Percentiles rank a stretch among this genome's conserved stretches.
Evolutionary conservation across 2,888 invertebrate species (phyloP).

Genomic region (Automeris io): DNA sequence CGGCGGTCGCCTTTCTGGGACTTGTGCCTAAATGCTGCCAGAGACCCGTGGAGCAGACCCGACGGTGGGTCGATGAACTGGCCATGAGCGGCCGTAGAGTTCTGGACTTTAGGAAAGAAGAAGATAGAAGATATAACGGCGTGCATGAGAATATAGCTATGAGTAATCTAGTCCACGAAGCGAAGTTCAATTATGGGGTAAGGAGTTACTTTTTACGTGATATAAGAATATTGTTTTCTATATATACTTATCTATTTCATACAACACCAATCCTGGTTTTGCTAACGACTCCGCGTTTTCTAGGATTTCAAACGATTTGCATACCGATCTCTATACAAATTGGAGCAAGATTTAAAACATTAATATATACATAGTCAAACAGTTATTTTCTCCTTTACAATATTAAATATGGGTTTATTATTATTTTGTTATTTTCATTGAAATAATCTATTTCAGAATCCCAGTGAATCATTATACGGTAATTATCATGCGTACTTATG

Average conservation of each 20-base stretch:
- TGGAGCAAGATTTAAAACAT: no score
- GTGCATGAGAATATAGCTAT: conserved; percentile 58
- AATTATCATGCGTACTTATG: conserved; percentile 92
- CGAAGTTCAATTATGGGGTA: conserved; percentile 64
- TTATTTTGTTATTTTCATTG: no score
- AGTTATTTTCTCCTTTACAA: no score
- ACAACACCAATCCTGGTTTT: no score
- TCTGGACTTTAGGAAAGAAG: conserved; percentile 44
- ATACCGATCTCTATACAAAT: no score
- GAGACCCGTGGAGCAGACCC: conserved; percentile 49
- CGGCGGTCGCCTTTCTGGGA: conserved; percentile 52
- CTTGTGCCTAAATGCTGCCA: conserved; percentile 80
- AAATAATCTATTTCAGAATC: conserved; percentile 61
- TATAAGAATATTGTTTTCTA: no score
- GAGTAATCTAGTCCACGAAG: conserved; percentile 59
- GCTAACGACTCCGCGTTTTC: no score
- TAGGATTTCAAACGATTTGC: no score
- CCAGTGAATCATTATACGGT: conserved; percentile 83
- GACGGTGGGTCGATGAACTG: conserved; percentile 57
- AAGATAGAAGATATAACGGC: conserved; percentile 49
- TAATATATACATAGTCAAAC: no score
- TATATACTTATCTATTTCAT: no score
- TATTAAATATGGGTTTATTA: no score
- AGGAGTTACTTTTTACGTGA: conserved; percentile 23
- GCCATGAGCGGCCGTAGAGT: conserved; percentile 48